Evolutionary conservation across 2,888 invertebrate species (phyloP), one percentile per base, ranked within the genome.

Genomic region (Luffia ferchaultella): DNA sequence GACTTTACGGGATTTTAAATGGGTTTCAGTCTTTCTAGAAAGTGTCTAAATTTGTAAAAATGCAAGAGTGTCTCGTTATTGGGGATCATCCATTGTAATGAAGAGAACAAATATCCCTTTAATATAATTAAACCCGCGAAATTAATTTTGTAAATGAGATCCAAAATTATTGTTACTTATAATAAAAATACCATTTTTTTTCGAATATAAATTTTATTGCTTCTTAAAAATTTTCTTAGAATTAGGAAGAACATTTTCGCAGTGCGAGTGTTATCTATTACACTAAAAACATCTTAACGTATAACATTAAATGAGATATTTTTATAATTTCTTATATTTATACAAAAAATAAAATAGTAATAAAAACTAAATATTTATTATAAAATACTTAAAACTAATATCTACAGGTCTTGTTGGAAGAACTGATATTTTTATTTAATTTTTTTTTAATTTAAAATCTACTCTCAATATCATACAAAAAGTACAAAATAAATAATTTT

Each of bases 171-270:
- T n/a, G n/a, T n/a, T n/a, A n/a, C n/a, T n/a, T n/a, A n/a, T n/a
- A n/a, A n/a, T n/a, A n/a, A n/a, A n/a, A n/a, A n/a, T n/a, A n/a
- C n/a, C n/a, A n/a, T n/a, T n/a, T n/a, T n/a, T 62, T 65, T 62
- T 64, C 60, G 30, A 30, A 7, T 30, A 30, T 30, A 30, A 30
- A 30, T 30, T 30, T 30, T 30, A 30, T 82, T 80, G 70, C 63
- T 74, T 60, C 68, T 76, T 76, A 80, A 76, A 79, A 79, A 78
- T 77, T 79, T 75, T 80, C 77, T 79, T 82, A 82, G 61, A 74
- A 72, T 64, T 76, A 76, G 70, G 72, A 77, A 78, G 75, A 79
- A 73, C 72, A 67, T 69, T 68, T 12, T 78, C 78, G 77, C 82
- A 67, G 70, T 72, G 79, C 79, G 77, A 73, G 69, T 72, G 66